Evolutionary conservation across 1,140 invertebrate species (phyloP), one percentile per base, ranked within the genome.

Genomic region (Achatina immaculata): DNA sequence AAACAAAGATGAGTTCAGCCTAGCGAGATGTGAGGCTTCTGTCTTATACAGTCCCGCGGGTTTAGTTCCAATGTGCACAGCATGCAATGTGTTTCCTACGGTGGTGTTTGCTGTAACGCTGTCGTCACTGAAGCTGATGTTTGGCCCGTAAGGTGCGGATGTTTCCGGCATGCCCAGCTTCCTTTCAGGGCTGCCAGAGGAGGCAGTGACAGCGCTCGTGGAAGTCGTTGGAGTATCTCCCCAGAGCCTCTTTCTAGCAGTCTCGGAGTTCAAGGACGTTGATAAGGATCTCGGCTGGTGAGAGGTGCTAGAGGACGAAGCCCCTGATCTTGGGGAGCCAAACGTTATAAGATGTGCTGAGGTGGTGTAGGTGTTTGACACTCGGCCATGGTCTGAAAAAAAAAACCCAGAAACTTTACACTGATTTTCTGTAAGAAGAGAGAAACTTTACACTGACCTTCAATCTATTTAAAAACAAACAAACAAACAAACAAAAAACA

Each of bases 111-210:
- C 88, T 31, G 86, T 89, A 42, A 88, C 86, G 83, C 87, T 88
- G 81, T 88, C 88, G 58, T 89, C 88, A 85, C 88, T 89, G 78
- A 89, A 88, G 81, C 87, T 88, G 43, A 89, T 89, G 77, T 89
- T 89, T 43, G 86, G 82, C 40, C 66, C 83, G 79, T 85, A 88
- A 80, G 45, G 65, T 55, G 28, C n/a, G 4, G 66, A 45, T 34
- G 40, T 36, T 14, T 34, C 58, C 19, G 58, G 9, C 11, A 43
- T 40, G 48, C 68, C 81, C 3, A n/a, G 43, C 19, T 6, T 14
- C 14, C 28, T 36, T 31, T 16, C 21, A 31, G 36, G 40, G 73
- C 77, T 66, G 71, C 31, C 66, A 16, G 73, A 38, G 40, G 76
- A 43, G 62, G 69, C 34, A n/a, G 65, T 73, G 48, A 0, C 73